Conservation (phyloP, 1,140 invertebrate species). For the Pseudomyrmex gracilis region DNA sequence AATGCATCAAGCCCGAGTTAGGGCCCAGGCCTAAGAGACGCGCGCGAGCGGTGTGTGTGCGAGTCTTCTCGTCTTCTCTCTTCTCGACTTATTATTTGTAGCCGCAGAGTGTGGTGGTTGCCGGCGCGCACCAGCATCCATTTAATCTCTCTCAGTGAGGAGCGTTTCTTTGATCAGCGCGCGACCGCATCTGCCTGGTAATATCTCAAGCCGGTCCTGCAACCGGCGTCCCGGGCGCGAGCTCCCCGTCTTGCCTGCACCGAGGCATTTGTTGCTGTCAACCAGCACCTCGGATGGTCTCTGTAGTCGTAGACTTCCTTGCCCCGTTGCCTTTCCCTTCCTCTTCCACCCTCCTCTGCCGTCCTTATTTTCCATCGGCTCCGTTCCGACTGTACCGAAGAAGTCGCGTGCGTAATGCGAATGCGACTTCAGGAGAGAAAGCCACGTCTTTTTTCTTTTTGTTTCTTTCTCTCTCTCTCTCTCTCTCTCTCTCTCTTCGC, state of each 20-base stretch:
- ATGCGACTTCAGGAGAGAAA: conserved; percentile 26
- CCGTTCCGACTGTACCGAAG: conserved; percentile 35
- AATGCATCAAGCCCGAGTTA: conserved; percentile 82
- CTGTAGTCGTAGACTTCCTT: conserved; percentile 70
- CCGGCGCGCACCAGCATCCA: conserved; percentile 82
- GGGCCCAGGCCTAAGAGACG: conserved; percentile 63
- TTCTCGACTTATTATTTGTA: conserved; percentile 82
- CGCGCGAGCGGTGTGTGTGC: neutral
- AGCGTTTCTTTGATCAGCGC: conserved; percentile 85
- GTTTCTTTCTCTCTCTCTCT: neutral
- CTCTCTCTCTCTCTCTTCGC: neutral
- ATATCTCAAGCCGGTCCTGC: conserved; percentile 83
- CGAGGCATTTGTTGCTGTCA: conserved; percentile 84
- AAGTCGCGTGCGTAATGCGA: conserved; percentile 68
- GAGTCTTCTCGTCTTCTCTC: conserved; percentile 41
- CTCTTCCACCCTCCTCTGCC: neutral
- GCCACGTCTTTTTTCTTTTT: conserved; percentile 16
- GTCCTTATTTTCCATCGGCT: conserved; percentile 40
- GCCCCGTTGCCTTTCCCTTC: conserved; percentile 45
- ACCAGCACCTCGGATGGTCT: conserved; percentile 75
- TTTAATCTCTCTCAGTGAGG: conserved; percentile 84
- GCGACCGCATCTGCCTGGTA: conserved; percentile 84
- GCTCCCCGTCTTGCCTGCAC: conserved; percentile 83
- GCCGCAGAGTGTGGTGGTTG: conserved; percentile 77
- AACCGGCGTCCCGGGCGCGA: conserved; percentile 81